phyloP scores from a whole-genome alignment of 2,888 invertebrate species.

The Pherbina coryleti region DNA sequence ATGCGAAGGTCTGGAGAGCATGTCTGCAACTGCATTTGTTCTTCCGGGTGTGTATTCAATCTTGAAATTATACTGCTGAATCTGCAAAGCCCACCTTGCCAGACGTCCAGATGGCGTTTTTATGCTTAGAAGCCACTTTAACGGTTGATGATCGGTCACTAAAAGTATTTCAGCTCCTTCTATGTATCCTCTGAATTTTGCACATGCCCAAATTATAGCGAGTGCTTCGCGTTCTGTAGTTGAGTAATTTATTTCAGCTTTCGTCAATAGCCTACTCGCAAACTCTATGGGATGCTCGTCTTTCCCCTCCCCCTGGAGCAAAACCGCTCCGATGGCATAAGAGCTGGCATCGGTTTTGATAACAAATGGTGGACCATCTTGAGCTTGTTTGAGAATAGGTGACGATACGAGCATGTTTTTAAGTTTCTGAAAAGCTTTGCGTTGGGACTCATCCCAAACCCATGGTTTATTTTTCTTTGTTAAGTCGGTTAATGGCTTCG shows the following conservation, averaged over 20 bases:
- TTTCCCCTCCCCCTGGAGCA: not conserved
- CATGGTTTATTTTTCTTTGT: slow-evolving; percentile 16
- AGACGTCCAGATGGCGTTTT: slow-evolving; percentile 66
- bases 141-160: slow-evolving; percentile 68
- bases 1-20: slow-evolving; percentile 41
- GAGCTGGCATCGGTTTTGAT: not conserved
- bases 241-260: slow-evolving; percentile 63
- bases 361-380: not conserved
- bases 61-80: slow-evolving; percentile 54
- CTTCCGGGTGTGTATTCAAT: slow-evolving; percentile 63
- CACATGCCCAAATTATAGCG: too few species aligned
- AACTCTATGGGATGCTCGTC: slow-evolving; percentile 42
- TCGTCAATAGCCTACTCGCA: slow-evolving; percentile 51
- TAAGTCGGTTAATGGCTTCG: slow-evolving; percentile 10
- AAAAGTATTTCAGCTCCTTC: slow-evolving; percentile 56
- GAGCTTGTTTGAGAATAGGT: slow-evolving; percentile 20
- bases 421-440: not conserved
- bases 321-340: not conserved
- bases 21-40: slow-evolving; percentile 54
- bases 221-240: slow-evolving; percentile 67
- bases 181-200: slow-evolving; percentile 67
- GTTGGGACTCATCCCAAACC: not conserved
- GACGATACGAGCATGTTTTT: not conserved
- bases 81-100: slow-evolving; percentile 67
- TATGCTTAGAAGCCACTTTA: slow-evolving; percentile 68